Conservation (phyloP, 1,140 invertebrate species). For the Nasonia giraulti region DNA sequence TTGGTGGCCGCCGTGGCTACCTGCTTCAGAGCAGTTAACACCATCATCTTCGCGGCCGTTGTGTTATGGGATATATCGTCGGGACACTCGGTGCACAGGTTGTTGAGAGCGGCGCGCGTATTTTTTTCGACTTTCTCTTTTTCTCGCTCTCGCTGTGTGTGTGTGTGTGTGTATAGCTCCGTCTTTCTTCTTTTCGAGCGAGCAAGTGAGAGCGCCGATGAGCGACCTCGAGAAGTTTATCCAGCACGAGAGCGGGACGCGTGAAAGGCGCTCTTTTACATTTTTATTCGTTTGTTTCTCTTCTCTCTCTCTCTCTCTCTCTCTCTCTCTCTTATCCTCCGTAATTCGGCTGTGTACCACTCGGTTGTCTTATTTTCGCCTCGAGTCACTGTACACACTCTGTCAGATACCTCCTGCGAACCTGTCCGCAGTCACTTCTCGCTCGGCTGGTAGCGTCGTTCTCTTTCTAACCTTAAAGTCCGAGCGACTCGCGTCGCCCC, state of each 20-base stretch:
- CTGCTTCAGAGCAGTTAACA: conserved; percentile 68
- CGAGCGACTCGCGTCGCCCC: no score
- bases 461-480: neutral
- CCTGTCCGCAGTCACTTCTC: no score
- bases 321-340: no score
- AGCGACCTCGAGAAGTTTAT: conserved; percentile 36
- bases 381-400: no score
- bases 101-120: neutral
- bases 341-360: neutral
- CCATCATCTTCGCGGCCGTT: conserved; percentile 61
- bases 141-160: conserved; percentile 5
- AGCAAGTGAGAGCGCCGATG: conserved; percentile 13
- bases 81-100: neutral
- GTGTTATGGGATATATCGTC: no score
- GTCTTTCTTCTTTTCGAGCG: conserved; percentile 17
- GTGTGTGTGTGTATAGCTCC: neutral
- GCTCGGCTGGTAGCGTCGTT: no score
- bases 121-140: conserved; percentile 12
- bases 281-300: no score
- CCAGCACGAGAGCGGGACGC: neutral
- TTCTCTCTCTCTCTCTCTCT: no score
- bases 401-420: no score
- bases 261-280: conserved; percentile 38
- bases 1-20: conserved; percentile 68
- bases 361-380: neutral